Base-by-base conservation (phyloP, 2,113 vertebrate genomes). In the Lamprotornis superbus region DNA sequence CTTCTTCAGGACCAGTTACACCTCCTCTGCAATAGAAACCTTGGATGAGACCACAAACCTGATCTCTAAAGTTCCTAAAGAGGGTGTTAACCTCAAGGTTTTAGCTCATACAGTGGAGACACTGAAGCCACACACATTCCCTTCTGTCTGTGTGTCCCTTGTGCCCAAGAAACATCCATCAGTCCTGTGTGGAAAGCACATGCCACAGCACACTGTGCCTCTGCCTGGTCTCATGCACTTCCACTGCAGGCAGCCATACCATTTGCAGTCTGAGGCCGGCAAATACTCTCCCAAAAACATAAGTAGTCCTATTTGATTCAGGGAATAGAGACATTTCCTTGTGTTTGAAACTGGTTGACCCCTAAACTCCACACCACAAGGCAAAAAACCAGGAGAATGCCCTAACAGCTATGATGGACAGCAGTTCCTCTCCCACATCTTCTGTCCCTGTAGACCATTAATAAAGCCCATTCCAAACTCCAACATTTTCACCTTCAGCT, bases 401-500 rank as follows among this genome's bases (percentile, higher is more conserved):
- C 55, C 74, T 57, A 70, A 67, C 9, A 80, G 35, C 55, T 37
- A 3, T 25, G 79, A 90, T 40, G 31, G 81, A 84, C 69, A 83
- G 67, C 78, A 77, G 31, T 50, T 92, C 37, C 42, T 88, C 42
- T 73, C 50, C 56, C 71, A 73, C 37, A 88, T 40, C 47, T 86
- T 88, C n/a, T 83, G 31, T 90, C 92, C 68, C 95, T 63, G 17
- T 30, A 74, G 88, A 52, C 63, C 6, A n/a, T 60, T 92, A 97
- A 90, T 16, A 63, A 35, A 77, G 12, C 23, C 55, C 33, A 73
- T 79, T 96, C 68, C 67, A 88, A 83, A 65, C 63, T 33, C 57
- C 63, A 63, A 35, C 83, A 74, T 74, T 93, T 92, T 73, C 79
- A 86, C 90, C 69, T 95, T 90, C 63, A 95, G 55, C 67, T 90